phyloP scores from a whole-genome alignment of 2,888 invertebrate species.

The Drosophila pegasa region DNA sequence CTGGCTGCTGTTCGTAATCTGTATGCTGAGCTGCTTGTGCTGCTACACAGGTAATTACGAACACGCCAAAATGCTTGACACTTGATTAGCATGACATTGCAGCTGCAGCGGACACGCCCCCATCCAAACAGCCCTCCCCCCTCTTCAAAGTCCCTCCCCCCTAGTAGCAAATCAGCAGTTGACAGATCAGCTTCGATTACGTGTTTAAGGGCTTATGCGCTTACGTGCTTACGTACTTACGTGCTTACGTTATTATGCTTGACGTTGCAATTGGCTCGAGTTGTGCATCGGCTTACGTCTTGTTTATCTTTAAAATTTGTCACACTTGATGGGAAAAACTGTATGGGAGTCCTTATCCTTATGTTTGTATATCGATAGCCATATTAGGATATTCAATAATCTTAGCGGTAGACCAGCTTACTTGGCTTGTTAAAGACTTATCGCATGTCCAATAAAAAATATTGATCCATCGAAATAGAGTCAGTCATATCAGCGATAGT shows the following conservation, averaged over 20 bases:
- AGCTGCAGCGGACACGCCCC: constrained; percentile 5
- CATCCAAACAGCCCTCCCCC: too few species aligned
- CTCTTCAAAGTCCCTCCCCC: neutral
- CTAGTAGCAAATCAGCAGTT: constrained; percentile 5
- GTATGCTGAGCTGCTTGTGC: constrained; percentile 69
- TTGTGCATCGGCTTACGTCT: constrained; percentile 1
- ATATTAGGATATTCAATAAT: too few species aligned
- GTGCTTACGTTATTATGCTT: constrained; percentile 16
- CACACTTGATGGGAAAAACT: neutral
- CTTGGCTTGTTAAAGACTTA: too few species aligned
- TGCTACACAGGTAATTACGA: constrained; percentile 71
- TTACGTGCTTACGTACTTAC: constrained; percentile 10
- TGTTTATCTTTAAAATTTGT: neutral
- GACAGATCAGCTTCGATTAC: constrained; percentile 26
- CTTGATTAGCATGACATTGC: constrained; percentile 33
- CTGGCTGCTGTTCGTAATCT: constrained; percentile 67
- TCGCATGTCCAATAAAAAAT: too few species aligned
- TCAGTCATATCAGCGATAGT: too few species aligned
- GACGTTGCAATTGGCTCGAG: constrained; percentile 6
- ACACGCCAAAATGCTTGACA: constrained; percentile 36
- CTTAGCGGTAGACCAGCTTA: neutral
- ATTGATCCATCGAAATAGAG: too few species aligned
- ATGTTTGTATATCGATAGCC: too few species aligned
- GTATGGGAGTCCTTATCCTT: neutral
- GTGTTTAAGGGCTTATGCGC: constrained; percentile 19